These are phyloP conservation scores for Heterodera carotae DNA, from an alignment of 1,140 invertebrate genomes.

Conservation along the genomic window DNA sequence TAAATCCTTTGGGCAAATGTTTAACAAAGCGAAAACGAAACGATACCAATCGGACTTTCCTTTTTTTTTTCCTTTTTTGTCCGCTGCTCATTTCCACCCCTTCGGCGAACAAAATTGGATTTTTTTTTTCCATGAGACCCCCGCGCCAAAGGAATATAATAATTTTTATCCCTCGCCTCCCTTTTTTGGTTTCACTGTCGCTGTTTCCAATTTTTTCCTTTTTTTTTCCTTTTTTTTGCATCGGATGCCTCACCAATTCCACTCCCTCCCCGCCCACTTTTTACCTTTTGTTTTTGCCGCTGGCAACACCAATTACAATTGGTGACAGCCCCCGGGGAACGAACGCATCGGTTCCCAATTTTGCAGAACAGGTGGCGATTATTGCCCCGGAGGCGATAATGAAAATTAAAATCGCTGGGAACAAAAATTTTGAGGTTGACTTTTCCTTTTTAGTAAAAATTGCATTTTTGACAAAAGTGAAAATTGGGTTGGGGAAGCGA, in stretches of 20 bases:
- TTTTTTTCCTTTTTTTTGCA: neutral
- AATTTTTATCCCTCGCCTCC: neutral
- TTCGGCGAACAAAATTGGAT: neutral
- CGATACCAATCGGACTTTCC: too few relatives aligned
- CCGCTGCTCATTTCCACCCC: neutral
- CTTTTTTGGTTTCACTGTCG: neutral
- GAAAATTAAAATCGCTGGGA: conserved; percentile 1
- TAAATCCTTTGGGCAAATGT: too few relatives aligned
- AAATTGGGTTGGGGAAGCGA: neutral
- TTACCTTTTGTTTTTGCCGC: neutral
- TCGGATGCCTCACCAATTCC: neutral
- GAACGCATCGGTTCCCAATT: neutral
- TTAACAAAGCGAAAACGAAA: too few relatives aligned
- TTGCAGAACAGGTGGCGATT: neutral
- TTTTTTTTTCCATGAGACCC: neutral
- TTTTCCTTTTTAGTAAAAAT: neutral
- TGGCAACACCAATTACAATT: conserved; percentile 5
- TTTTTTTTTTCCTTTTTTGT: neutral
- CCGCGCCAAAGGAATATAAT: neutral
- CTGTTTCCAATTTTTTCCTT: neutral
- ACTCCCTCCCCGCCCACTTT: neutral
- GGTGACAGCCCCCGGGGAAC: neutral
- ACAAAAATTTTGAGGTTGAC: too few relatives aligned
- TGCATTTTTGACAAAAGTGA: too few relatives aligned
- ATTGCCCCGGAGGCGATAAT: neutral